Conservation (phyloP, 2,797 vertebrate genomes). For the Clarias laeviceps region DNA sequence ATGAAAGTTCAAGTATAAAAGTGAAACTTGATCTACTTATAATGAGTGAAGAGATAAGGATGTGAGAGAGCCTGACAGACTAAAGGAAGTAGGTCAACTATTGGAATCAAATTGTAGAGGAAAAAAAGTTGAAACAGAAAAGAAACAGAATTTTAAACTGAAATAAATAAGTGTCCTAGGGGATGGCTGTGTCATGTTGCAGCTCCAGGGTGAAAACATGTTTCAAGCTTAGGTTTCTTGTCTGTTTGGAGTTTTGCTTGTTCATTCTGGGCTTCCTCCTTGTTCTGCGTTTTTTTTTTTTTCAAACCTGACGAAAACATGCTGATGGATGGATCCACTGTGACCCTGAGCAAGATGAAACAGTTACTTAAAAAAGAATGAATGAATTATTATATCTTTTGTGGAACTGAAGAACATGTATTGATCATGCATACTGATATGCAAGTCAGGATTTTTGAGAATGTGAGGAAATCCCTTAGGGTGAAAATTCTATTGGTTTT, state of each 20-base stretch:
- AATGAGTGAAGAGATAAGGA: not conserved
- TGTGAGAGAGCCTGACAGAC: not conserved
- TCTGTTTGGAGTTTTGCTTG: not conserved
- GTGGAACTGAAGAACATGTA: not conserved
- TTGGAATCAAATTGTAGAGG: not conserved
- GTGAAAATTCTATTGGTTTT: not conserved
- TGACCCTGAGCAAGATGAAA: not conserved
- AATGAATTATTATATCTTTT: not conserved
- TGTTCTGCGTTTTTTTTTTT: not conserved
- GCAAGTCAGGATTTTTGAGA: slow-evolving; percentile 1
- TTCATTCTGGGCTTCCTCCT: not conserved
- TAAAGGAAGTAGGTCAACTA: not conserved
- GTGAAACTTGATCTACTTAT: not conserved
- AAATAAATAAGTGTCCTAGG: not conserved
- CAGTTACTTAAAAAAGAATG: not conserved
- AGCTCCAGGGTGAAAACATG: not conserved
- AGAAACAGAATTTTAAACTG: not conserved
- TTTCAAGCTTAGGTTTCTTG: not conserved
- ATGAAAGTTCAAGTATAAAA: not conserved
- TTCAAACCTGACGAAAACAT: not conserved
- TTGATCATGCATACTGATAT: not conserved
- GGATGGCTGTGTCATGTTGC: not conserved
- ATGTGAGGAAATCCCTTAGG: not conserved
- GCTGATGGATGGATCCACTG: not conserved
- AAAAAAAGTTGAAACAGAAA: not conserved